phyloP scores from a whole-genome alignment of 2,888 invertebrate species.

The Cosmopolites sordidus region DNA sequence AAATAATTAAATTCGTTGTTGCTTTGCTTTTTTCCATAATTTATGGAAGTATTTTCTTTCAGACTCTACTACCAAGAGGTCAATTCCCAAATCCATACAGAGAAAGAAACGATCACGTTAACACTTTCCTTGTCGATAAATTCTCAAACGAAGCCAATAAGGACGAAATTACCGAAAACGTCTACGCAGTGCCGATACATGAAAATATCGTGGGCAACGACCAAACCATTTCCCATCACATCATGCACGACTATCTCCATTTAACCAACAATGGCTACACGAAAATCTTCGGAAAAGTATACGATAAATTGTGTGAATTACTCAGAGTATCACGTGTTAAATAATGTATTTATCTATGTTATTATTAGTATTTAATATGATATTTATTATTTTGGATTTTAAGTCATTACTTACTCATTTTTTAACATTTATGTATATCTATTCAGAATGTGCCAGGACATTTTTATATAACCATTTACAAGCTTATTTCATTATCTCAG shows the following conservation, averaged over 20 bases:
- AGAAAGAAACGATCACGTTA: constrained; percentile 57
- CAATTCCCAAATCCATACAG: constrained; percentile 60
- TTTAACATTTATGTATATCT: no score
- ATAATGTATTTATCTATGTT: background rate
- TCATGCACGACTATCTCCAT: constrained; percentile 68
- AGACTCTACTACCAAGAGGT: constrained; percentile 65
- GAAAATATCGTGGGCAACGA: constrained; percentile 49
- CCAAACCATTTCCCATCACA: constrained; percentile 57
- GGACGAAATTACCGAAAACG: constrained; percentile 42
- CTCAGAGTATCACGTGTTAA: constrained; percentile 26
- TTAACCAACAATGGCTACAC: constrained; percentile 60
- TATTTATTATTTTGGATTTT: no score
- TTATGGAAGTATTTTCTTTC: constrained; percentile 23
- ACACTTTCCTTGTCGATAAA: constrained; percentile 51
- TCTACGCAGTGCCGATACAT: constrained; percentile 45
- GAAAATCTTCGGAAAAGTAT: constrained; percentile 57
- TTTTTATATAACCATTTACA: no score
- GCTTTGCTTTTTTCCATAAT: no score
- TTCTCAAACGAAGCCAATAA: constrained; percentile 43
- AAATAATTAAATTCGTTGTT: no score
- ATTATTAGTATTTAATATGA: constrained; percentile 2
- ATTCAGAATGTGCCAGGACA: no score
- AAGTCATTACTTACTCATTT: no score
- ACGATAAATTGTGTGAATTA: constrained; percentile 46
- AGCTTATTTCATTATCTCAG: no score